Evolutionary conservation across 2,113 vertebrate genomes (phyloP).

Genomic region (Gambusia affinis): DNA sequence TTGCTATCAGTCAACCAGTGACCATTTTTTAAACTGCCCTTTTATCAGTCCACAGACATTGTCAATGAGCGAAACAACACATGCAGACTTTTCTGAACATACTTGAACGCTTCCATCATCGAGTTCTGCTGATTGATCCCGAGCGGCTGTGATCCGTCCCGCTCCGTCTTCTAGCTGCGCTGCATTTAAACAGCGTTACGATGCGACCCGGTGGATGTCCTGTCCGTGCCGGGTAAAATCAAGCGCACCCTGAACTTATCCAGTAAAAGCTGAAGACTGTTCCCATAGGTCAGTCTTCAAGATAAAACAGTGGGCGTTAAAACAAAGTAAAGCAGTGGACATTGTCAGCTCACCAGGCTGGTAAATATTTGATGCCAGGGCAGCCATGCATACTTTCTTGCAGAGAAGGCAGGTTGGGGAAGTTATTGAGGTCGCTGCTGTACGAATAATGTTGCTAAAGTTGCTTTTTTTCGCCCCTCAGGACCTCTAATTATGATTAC

Average conservation of each 20-base stretch:
- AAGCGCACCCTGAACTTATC: conserved; percentile 38
- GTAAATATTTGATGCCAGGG: conserved; percentile 74
- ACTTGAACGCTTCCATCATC: conserved; percentile 31
- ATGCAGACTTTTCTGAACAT: conserved; percentile 1
- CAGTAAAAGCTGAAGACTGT: conserved; percentile 48
- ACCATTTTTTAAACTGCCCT: conserved; percentile 9
- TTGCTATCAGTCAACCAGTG: conserved; percentile 9
- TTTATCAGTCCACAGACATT: not conserved
- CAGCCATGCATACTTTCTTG: conserved; percentile 58
- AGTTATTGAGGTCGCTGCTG: conserved; percentile 43
- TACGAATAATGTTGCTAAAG: conserved; percentile 8
- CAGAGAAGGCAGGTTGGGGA: conserved; percentile 26
- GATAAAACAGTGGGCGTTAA: conserved; percentile 11
- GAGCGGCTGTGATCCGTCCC: not conserved
- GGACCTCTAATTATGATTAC: no score
- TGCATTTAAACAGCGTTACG: conserved; percentile 33
- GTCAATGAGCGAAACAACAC: conserved; percentile 4
- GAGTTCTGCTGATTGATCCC: conserved; percentile 19
- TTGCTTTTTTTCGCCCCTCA: no score
- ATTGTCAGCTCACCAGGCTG: conserved; percentile 42
- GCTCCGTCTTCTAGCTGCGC: conserved; percentile 1
- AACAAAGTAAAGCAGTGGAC: conserved; percentile 37
- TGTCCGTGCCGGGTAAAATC: conserved; percentile 35
- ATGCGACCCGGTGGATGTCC: conserved; percentile 47
- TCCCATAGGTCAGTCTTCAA: not conserved